phyloP scores from a whole-genome alignment of 2,797 vertebrate species.

The Lophotriccus pileatus region DNA sequence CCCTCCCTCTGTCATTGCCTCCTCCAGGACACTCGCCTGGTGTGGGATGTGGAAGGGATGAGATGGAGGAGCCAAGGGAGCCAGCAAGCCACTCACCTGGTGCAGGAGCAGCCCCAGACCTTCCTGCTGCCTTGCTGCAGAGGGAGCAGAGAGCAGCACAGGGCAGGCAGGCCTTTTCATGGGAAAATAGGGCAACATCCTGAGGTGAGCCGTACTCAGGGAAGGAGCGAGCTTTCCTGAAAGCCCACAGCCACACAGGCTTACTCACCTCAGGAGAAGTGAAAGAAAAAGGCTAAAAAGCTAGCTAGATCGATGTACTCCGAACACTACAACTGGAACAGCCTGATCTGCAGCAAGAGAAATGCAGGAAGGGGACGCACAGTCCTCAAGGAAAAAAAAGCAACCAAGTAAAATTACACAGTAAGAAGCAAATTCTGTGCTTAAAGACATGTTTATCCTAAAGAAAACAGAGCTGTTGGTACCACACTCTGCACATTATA shows the following conservation, averaged over 20 bases:
- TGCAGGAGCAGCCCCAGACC: neutral
- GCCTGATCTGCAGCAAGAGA: neutral
- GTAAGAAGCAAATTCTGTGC: neutral
- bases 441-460: neutral
- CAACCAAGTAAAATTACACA: neutral
- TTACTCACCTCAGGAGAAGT: neutral
- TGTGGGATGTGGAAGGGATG: accelerated
- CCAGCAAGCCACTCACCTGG: too few relatives aligned
- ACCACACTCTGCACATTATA: neutral
- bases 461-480: neutral
- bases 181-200: neutral
- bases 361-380: neutral
- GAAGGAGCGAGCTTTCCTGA: neutral
- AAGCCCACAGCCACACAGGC: accelerated
- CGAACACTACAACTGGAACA: neutral
- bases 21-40: neutral
- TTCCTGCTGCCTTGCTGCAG: neutral
- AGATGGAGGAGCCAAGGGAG: neutral
- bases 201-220: accelerated
- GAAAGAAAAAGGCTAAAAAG: neutral
- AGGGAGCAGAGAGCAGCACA: neutral
- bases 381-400: neutral
- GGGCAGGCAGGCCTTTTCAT: neutral
- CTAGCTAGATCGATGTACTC: neutral
- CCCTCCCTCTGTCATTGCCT: neutral